phyloP scores from a whole-genome alignment of 2,888 invertebrate species.

The Drosophila leonis region DNA sequence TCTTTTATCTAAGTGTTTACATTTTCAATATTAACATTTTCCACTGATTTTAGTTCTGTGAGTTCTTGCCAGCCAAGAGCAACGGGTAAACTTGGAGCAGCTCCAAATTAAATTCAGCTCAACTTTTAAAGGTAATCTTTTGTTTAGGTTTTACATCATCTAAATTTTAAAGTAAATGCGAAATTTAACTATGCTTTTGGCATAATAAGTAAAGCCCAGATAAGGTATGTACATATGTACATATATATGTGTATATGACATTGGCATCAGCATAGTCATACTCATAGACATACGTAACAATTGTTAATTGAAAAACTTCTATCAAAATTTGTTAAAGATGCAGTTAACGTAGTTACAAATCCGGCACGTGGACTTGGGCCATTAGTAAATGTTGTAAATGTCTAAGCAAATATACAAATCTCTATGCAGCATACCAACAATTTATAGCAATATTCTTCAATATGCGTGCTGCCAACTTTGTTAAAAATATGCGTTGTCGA shows the following conservation, averaged over 20 bases:
- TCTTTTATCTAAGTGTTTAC: constrained; percentile 2
- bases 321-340: not conserved
- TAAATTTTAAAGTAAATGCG: constrained; percentile 12
- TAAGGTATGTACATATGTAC: constrained; percentile 47
- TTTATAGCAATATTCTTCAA: constrained; percentile 74
- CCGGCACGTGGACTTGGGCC: not conserved
- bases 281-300: constrained; percentile 42
- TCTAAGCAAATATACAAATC: constrained; percentile 41
- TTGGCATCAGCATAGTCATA: constrained; percentile 40
- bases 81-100: constrained; percentile 2
- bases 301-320: not conserved
- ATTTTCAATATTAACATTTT: constrained; percentile 1
- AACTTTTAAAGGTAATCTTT: constrained; percentile 28
- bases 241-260: constrained; percentile 35
- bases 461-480: constrained; percentile 54
- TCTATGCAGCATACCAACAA: constrained; percentile 64
- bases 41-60: constrained; percentile 19
- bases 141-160: constrained; percentile 2
- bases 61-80: constrained; percentile 6
- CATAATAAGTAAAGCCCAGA: constrained; percentile 47
- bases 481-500: constrained; percentile 15
- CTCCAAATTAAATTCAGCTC: not conserved
- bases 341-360: not conserved
- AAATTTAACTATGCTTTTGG: constrained; percentile 32
- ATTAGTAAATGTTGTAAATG: constrained; percentile 9